phyloP scores from a whole-genome alignment of 2,888 invertebrate genomes.

The Physocephala rufipes region DNA sequence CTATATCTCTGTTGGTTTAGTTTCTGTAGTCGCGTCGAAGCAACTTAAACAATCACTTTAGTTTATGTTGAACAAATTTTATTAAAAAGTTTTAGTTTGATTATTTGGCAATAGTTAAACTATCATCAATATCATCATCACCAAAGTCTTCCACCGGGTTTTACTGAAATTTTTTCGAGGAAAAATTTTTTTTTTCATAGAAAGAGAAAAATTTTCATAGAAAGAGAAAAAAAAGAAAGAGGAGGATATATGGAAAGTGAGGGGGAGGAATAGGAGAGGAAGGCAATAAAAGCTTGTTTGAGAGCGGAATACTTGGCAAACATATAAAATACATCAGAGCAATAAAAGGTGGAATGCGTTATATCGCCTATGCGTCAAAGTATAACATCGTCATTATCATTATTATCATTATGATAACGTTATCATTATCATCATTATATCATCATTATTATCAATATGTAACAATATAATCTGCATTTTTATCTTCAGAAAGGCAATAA shows the following conservation, averaged over 20 bases:
- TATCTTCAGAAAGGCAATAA: not conserved
- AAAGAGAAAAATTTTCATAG: not conserved
- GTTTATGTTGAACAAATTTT: conserved; percentile 1
- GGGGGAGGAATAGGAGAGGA: not conserved
- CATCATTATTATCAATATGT: too few relatives aligned
- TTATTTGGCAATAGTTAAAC: conserved; percentile 2
- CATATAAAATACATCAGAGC: too few relatives aligned
- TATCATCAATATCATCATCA: not conserved
- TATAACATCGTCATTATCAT: too few relatives aligned
- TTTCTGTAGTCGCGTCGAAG: too few relatives aligned
- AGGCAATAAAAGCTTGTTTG: not conserved
- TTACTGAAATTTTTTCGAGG: not conserved
- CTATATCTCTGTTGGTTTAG: not conserved
- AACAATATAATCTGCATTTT: too few relatives aligned
- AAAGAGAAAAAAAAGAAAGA: not conserved
- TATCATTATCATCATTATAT: too few relatives aligned
- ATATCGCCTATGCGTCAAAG: too few relatives aligned
- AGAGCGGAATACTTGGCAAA: too few relatives aligned
- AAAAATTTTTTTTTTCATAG: too few relatives aligned
- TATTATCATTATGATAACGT: too few relatives aligned
- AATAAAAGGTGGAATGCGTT: too few relatives aligned
- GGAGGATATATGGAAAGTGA: not conserved
- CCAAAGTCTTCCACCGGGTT: not conserved
- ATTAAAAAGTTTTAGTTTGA: conserved; percentile 11
- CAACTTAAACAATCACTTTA: not conserved